Evolutionary conservation across 2,113 vertebrate species (phyloP).

Genomic region (Entomyzon cyanotis): DNA sequence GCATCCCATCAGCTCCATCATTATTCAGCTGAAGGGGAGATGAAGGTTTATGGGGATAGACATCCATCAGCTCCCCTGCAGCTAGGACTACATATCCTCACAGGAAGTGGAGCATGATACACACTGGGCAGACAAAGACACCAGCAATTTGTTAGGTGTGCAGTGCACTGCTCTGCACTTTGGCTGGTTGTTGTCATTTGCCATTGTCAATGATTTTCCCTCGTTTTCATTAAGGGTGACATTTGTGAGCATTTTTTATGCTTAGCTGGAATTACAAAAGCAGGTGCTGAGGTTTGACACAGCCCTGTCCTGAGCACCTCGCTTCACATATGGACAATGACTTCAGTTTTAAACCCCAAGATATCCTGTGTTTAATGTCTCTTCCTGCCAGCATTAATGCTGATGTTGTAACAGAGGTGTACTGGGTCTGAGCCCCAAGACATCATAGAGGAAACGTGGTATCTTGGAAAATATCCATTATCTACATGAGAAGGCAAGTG

Average conservation of each 20-base stretch:
- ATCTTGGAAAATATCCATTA: background rate
- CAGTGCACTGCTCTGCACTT: background rate
- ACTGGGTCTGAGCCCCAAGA: background rate
- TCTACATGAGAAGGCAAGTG: background rate
- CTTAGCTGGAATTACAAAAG: background rate
- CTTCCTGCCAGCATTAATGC: background rate
- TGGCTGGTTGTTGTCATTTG: background rate
- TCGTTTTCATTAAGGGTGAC: background rate
- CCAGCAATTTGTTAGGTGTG: background rate
- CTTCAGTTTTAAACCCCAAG: background rate
- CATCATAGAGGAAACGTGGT: fast-evolving
- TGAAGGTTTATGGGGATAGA: background rate
- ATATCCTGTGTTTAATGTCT: background rate
- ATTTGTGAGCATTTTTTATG: background rate
- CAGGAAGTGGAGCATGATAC: fast-evolving
- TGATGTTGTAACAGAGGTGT: background rate
- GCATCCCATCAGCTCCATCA: background rate
- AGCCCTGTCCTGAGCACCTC: background rate
- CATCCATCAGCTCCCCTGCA: background rate
- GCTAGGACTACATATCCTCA: background rate
- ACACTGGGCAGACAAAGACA: background rate
- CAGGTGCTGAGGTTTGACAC: background rate
- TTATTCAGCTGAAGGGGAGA: background rate
- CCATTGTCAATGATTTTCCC: background rate
- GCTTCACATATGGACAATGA: fast-evolving